Percentiles rank a stretch among this genome's conserved stretches.
These are phyloP conservation scores for Camponotus fellah DNA, from an alignment of 2,888 invertebrate species.

Conservation along the genomic window DNA sequence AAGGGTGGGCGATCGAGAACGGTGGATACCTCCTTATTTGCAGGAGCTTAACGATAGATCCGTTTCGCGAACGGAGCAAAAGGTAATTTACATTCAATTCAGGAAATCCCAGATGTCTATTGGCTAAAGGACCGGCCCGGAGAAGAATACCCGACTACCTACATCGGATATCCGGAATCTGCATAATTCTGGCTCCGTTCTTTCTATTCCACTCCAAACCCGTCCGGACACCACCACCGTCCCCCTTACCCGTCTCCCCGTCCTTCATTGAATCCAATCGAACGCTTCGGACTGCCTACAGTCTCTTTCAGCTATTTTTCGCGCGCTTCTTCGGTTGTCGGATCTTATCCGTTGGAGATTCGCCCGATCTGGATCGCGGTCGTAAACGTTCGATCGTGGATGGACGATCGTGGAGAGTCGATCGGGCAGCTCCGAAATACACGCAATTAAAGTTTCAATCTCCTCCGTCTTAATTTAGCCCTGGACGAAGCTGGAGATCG, in stretches of 20 bases:
- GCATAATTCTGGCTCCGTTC: slow-evolving; percentile 78
- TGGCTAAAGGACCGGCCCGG: slow-evolving; percentile 75
- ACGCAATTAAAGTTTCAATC: slow-evolving; percentile 82
- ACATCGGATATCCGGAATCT: slow-evolving; percentile 78
- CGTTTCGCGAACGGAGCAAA: slow-evolving; percentile 76
- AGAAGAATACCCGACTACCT: slow-evolving; percentile 78
- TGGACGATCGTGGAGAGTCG: background rate
- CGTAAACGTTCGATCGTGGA: slow-evolving; percentile 42
- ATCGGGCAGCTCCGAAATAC: slow-evolving; percentile 70
- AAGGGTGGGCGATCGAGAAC: slow-evolving; percentile 4
- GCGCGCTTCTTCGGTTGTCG: slow-evolving; percentile 37
- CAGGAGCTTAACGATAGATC: slow-evolving; percentile 80
- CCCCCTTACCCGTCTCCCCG: slow-evolving; percentile 4
- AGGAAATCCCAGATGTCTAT: slow-evolving; percentile 81
- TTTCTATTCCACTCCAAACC: slow-evolving; percentile 57
- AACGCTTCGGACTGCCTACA: slow-evolving; percentile 29
- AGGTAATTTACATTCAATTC: slow-evolving; percentile 83
- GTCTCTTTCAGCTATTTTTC: slow-evolving; percentile 32
- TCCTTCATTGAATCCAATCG: slow-evolving; percentile 46
- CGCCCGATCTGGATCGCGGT: slow-evolving; percentile 35
- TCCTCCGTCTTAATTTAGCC: slow-evolving; percentile 75
- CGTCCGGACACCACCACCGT: slow-evolving; percentile 3
- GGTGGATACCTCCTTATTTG: slow-evolving; percentile 73
- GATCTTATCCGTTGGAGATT: slow-evolving; percentile 36
- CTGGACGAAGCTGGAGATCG: slow-evolving; percentile 70